Base-by-base conservation (phyloP, 2,888 invertebrate genomes). In the Oxystoma pomonae region DNA sequence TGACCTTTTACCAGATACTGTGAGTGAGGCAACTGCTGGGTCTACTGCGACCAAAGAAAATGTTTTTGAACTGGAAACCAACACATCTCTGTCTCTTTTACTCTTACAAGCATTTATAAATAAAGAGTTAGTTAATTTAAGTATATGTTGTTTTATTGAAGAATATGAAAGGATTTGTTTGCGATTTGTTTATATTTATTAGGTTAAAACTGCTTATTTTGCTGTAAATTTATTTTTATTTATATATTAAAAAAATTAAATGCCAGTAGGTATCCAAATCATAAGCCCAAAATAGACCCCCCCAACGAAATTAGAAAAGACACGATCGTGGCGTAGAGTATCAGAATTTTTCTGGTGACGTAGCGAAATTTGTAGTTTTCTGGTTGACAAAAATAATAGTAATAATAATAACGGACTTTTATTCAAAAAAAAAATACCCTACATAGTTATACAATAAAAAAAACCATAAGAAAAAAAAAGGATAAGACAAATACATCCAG, bases 1-100 rank as follows among this genome's bases (percentile, higher is more conserved):
- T 19, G 61, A 61, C n/a, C 50, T 50, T 50, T 50, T n/a, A 50
- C 50, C 50, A 50, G 50, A 50, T 50, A 50, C 50, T n/a, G 12
- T 50, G 50, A 50, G 12, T 50, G 50, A 50, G n/a, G n/a, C n/a
- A n/a, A n/a, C n/a, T n/a, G n/a, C 50, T 50, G 50, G 50, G 50
- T 50, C 50, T n/a, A 9, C n/a, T n/a, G 50, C 50, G 12, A 9
- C 50, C 9, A 50, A 50, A 50, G 50, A 50, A 50, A 50, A 50
- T 50, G 50, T 50, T n/a, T 50, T 50, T 50, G 50, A 50, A 50
- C 50, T 50, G n/a, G 50, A 50, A n/a, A n/a, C n/a, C n/a, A n/a
- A n/a, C n/a, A n/a, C n/a, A n/a, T n/a, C n/a, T n/a, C n/a, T n/a
- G n/a, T n/a, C n/a, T n/a, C n/a, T n/a, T n/a, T n/a, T n/a, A n/a